Evolutionary conservation across 2,888 invertebrate genomes (phyloP).

Genomic region (Rhagonycha fulva): DNA sequence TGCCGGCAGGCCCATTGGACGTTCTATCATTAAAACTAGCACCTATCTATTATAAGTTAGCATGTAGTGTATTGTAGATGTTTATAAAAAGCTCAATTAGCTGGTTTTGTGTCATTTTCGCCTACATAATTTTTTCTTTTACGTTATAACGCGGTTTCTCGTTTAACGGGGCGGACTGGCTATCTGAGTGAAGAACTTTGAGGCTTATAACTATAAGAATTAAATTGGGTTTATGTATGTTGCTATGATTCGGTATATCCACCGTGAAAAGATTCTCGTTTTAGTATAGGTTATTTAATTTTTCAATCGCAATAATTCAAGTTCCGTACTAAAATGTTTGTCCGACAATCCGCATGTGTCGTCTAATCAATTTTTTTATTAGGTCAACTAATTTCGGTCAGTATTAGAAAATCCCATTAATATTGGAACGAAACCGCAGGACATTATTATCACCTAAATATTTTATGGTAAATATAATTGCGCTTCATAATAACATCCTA

Average conservation of each 20-base stretch:
- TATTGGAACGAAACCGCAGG: conserved; percentile 8
- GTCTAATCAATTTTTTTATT: neutral
- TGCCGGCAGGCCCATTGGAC: too few relatives aligned
- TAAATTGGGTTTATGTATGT: too few relatives aligned
- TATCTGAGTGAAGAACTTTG: too few relatives aligned
- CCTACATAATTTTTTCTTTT: neutral
- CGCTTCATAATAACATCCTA: conserved; percentile 26
- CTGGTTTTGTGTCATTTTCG: neutral
- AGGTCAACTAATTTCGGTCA: conserved; percentile 7
- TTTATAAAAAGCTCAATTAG: neutral
- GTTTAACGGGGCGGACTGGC: neutral
- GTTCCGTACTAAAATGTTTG: too few relatives aligned
- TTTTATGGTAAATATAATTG: conserved; percentile 26
- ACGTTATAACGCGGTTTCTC: neutral
- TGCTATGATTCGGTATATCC: too few relatives aligned
- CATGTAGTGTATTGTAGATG: neutral
- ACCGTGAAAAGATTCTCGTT: too few relatives aligned
- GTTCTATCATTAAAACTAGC: too few relatives aligned
- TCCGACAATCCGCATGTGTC: too few relatives aligned
- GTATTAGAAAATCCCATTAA: neutral
- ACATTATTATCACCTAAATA: conserved; percentile 20
- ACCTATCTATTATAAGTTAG: conserved; percentile 14
- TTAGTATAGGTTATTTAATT: too few relatives aligned
- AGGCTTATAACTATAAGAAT: too few relatives aligned
- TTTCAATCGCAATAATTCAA: too few relatives aligned